Conservation (phyloP, 2,888 invertebrate species). For the Hirtodrosophila trivittata region DNA sequence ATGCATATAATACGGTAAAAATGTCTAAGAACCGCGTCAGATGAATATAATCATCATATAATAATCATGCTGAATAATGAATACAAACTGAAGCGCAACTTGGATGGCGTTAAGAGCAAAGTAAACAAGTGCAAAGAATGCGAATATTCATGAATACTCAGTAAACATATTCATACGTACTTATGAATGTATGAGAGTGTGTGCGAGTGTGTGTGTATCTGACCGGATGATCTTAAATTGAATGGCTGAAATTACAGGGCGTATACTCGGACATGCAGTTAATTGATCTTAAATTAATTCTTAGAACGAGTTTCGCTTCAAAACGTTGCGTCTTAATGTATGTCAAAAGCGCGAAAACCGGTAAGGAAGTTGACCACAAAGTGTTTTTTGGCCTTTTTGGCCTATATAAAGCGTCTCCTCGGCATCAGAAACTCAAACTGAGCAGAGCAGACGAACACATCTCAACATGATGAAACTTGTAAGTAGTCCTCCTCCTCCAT, state of each 20-base stretch:
- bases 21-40: constrained; percentile 40
- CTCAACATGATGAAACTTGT: constrained; percentile 72
- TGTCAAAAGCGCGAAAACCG: constrained; percentile 59
- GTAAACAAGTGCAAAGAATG: constrained; percentile 58
- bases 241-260: constrained; percentile 52
- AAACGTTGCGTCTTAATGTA: constrained; percentile 39
- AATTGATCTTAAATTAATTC: constrained; percentile 72
- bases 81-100: constrained; percentile 38
- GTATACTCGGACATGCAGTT: constrained; percentile 28
- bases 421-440: constrained; percentile 43
- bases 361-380: constrained; percentile 53
- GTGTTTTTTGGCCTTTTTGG: constrained; percentile 29
- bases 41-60: constrained; percentile 16
- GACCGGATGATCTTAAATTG: constrained; percentile 34
- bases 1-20: constrained; percentile 32
- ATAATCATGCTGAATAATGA: constrained; percentile 48
- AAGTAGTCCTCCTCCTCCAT: constrained; percentile 42
- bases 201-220: constrained; percentile 12
- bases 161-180: not conserved
- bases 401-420: constrained; percentile 59
- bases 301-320: constrained; percentile 70
- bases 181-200: not conserved
- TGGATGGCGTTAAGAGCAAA: constrained; percentile 59
- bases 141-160: constrained; percentile 32
- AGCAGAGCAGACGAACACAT: constrained; percentile 30